These are phyloP conservation scores for Gastrophryne carolinensis DNA, from an alignment of 2,797 vertebrate species.

Conservation along the genomic window DNA sequence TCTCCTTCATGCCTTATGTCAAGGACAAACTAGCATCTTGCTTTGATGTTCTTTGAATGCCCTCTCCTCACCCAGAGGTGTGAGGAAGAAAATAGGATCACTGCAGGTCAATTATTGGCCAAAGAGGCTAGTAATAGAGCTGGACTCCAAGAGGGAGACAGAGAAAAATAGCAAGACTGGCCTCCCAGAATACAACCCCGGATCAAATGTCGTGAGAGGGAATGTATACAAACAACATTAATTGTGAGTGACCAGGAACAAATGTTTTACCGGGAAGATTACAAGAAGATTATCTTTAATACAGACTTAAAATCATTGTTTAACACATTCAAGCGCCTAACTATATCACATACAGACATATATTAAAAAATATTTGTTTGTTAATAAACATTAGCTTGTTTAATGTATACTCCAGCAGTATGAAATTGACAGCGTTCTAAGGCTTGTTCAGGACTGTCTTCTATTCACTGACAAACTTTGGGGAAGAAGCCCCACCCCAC, in stretches of 20 bases:
- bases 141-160: background rate
- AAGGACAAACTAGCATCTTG: background rate
- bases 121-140: slow-evolving; percentile 6
- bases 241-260: background rate
- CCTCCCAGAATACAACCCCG: background rate
- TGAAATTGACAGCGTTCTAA: too few relatives aligned
- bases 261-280: too few relatives aligned
- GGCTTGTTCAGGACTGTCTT: too few relatives aligned
- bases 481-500: too few relatives aligned
- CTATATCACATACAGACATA: too few relatives aligned
- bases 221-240: background rate
- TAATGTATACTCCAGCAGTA: too few relatives aligned
- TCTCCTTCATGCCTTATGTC: background rate
- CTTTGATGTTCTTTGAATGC: slow-evolving; percentile 1
- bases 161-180: background rate
- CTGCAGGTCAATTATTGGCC: background rate
- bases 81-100: background rate
- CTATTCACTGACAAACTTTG: too few relatives aligned
- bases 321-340: too few relatives aligned
- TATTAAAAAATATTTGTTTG: too few relatives aligned
- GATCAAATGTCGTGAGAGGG: background rate
- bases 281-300: too few relatives aligned
- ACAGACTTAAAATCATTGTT: too few relatives aligned
- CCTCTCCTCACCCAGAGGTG: background rate
- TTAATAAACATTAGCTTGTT: too few relatives aligned